These are phyloP conservation scores for Chymomyza caudatula DNA, from an alignment of 2,888 invertebrate species.

Conservation along the genomic window DNA sequence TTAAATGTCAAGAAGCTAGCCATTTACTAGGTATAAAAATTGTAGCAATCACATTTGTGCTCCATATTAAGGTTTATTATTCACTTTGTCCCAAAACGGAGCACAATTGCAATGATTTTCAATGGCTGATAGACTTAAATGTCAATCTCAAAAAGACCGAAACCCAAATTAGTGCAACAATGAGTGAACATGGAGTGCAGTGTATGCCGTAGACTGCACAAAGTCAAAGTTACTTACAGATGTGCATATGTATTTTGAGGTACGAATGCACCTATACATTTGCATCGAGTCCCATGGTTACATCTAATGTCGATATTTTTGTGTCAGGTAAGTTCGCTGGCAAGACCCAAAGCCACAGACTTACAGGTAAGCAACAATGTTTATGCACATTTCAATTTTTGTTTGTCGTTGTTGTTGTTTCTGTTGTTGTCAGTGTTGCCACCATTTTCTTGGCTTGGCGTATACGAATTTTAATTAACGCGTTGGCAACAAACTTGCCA, in stretches of 20 bases:
- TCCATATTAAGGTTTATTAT: constrained; percentile 69
- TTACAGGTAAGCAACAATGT: constrained; percentile 56
- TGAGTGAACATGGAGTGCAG: constrained; percentile 33
- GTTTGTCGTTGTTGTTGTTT: constrained; percentile 24
- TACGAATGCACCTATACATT: no score
- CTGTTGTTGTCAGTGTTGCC: not conserved
- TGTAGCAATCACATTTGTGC: constrained; percentile 63
- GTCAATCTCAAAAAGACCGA: constrained; percentile 40
- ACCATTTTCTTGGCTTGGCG: not conserved
- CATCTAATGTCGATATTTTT: constrained; percentile 32
- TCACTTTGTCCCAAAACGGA: constrained; percentile 60
- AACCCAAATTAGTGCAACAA: constrained; percentile 64
- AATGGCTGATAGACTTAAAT: constrained; percentile 60
- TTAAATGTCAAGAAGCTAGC: constrained; percentile 59
- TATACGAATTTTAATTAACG: constrained; percentile 60
- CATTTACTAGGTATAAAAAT: constrained; percentile 56
- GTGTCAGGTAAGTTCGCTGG: not conserved
- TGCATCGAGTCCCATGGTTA: not conserved
- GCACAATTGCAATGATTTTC: constrained; percentile 60
- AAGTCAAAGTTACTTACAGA: no score
- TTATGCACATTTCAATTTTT: constrained; percentile 42
- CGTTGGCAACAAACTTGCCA: constrained; percentile 69
- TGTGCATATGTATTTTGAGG: no score
- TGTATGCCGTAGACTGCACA: not conserved
- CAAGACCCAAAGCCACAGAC: not conserved